phyloP scores from a whole-genome alignment of 2,113 vertebrate genomes.

The Chroicocephalus ridibundus region DNA sequence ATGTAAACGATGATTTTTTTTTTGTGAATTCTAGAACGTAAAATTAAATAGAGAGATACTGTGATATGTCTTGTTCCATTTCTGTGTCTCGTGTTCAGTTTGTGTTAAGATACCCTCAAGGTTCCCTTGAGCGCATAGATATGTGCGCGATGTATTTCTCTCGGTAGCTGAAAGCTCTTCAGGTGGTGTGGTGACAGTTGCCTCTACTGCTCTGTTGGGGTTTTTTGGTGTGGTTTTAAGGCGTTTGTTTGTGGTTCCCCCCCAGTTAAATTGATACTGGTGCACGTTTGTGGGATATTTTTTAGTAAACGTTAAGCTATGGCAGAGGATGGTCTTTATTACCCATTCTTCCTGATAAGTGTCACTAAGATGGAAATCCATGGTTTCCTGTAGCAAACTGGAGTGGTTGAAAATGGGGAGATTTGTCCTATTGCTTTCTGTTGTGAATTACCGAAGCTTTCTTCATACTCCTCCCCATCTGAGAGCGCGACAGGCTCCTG shows the following conservation, averaged over 20 bases:
- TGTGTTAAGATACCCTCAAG: background rate
- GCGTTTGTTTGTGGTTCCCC: too few species aligned
- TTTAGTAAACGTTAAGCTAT: background rate
- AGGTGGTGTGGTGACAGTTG: background rate
- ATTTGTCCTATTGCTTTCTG: background rate
- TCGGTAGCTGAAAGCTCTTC: background rate
- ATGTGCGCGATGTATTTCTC: rapidly evolving
- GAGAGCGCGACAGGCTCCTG: background rate
- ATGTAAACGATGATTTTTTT: background rate
- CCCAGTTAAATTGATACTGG: background rate
- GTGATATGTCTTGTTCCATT: background rate
- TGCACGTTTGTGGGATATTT: background rate
- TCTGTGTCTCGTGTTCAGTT: background rate
- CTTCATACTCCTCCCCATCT: background rate
- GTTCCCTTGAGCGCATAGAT: background rate
- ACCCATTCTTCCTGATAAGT: background rate
- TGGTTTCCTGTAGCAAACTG: background rate
- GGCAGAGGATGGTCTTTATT: background rate
- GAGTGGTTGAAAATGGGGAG: background rate
- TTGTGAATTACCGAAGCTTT: background rate
- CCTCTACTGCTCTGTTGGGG: background rate
- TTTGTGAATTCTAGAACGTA: background rate
- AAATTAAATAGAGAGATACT: background rate
- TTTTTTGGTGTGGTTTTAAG: background rate
- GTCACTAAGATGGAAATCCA: background rate